Evolutionary conservation across 2,113 vertebrate genomes (phyloP).

Genomic region (Mystacornis crossleyi): DNA sequence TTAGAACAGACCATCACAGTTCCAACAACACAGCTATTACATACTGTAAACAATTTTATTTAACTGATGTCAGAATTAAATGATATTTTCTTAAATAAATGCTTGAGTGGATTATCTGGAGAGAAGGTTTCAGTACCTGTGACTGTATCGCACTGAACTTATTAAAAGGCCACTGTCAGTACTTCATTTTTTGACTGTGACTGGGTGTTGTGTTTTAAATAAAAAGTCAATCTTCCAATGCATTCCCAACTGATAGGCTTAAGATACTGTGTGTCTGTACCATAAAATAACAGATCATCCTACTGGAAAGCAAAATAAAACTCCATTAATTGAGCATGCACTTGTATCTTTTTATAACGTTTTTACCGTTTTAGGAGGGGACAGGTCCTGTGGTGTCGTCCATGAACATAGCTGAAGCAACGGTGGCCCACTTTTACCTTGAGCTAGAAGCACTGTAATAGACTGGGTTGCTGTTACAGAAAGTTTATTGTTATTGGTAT

Average conservation of each 20-base stretch:
- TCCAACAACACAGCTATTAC: neutral
- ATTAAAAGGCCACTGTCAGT: neutral
- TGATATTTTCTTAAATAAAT: neutral
- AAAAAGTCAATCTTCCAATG: neutral
- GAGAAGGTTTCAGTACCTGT: neutral
- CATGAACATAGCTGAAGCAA: neutral
- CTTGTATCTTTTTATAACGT: neutral
- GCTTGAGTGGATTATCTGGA: neutral
- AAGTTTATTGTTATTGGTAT: conserved; percentile 80
- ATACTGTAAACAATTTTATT: neutral
- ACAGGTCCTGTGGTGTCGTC: neutral
- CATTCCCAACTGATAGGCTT: neutral
- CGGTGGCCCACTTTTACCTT: conserved; percentile 44
- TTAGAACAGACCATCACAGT: neutral
- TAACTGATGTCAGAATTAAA: neutral
- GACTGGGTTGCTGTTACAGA: conserved; percentile 58
- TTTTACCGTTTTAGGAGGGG: conserved; percentile 7
- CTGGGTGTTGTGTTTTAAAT: neutral
- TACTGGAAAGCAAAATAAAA: neutral
- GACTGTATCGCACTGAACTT: neutral
- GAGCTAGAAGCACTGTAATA: conserved; percentile 35
- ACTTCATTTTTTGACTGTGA: neutral
- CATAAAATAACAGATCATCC: conserved; percentile 1
- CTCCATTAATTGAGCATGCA: neutral
- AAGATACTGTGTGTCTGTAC: neutral